phyloP scores from a whole-genome alignment of 2,888 invertebrate species.

The Seira ritae region DNA sequence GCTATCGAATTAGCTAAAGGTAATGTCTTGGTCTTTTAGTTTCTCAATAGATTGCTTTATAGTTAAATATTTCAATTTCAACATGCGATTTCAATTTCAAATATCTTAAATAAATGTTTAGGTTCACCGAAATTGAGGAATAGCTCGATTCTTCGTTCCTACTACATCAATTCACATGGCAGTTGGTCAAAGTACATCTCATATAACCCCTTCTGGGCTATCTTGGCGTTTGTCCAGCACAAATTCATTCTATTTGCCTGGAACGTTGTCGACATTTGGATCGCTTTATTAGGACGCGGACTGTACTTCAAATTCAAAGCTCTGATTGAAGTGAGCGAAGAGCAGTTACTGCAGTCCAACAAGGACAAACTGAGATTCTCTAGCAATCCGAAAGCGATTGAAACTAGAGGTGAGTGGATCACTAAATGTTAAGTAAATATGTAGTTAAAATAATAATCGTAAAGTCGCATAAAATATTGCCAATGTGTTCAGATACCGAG shows the following conservation, averaged over 20 bases:
- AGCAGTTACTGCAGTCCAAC: background rate
- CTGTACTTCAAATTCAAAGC: slow-evolving; percentile 63
- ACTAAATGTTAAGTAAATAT: background rate
- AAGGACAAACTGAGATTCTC: background rate
- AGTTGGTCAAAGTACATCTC: slow-evolving; percentile 31
- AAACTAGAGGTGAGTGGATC: background rate
- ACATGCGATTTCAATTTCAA: background rate
- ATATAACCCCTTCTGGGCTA: slow-evolving; percentile 42
- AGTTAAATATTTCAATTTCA: background rate
- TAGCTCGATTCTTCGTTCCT: background rate
- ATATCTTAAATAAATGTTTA: too few relatives aligned
- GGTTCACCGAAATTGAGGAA: too few relatives aligned
- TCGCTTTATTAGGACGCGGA: slow-evolving; percentile 59
- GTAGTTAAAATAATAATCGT: background rate
- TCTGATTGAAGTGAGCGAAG: slow-evolving; percentile 17
- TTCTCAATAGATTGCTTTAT: background rate
- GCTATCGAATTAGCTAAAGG: background rate
- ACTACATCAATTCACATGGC: slow-evolving; percentile 24
- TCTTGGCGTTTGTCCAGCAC: slow-evolving; percentile 48
- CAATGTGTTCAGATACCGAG: slow-evolving; percentile 51
- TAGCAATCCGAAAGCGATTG: background rate
- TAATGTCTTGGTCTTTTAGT: background rate
- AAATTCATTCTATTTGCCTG: slow-evolving; percentile 54
- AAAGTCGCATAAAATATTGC: too few relatives aligned
- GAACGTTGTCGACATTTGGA: slow-evolving; percentile 61